Evolutionary conservation across 2,888 invertebrate species (phyloP), one percentile per base, ranked within the genome.

Genomic region (Thymelicus lineola): DNA sequence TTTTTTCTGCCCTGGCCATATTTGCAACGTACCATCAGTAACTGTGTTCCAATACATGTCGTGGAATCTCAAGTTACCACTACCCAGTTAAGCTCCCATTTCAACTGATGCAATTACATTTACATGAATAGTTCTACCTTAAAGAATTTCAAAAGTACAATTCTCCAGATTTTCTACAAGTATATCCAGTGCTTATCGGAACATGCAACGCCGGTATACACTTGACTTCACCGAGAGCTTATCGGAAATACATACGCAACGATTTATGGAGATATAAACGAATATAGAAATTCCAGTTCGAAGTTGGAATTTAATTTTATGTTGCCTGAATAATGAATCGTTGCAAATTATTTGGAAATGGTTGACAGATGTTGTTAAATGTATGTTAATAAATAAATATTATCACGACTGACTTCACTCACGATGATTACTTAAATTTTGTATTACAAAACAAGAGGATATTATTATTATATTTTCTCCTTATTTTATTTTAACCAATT

Each of bases 231-330:
- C 55, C 55, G 28, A 14, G 55, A 55, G 55, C 48, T 14, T 28
- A 55, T 55, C 55, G 28, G 14, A 55, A 55, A 55, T 55, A 55
- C 55, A 28, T 55, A 53, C 53, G 53, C 53, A 53, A 35, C 55
- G 55, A 35, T 55, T 28, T 55, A 55, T 35, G 55, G 14, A 55
- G 55, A 55, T 55, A 55, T 50, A 50, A 50, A 17, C 48, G 28
- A 1, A 20, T 53, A 55, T 55, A 15, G 53, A 28, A 55, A 55
- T 55, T 14, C 55, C 28, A 9, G 20, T 20, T 10, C 20, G 20
- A 7, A 14, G 9, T 6, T 55, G 55, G 35, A 55, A 55, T 55
- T 28, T 28, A 35, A 55, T 55, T 55, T 50, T 17, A 48, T 50
- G 2, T 50, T 50, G 17, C 48, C 15, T 7, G 7, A 48, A 15